phyloP scores from a whole-genome alignment of 2,113 vertebrate species.

The Siniperca chuatsi region DNA sequence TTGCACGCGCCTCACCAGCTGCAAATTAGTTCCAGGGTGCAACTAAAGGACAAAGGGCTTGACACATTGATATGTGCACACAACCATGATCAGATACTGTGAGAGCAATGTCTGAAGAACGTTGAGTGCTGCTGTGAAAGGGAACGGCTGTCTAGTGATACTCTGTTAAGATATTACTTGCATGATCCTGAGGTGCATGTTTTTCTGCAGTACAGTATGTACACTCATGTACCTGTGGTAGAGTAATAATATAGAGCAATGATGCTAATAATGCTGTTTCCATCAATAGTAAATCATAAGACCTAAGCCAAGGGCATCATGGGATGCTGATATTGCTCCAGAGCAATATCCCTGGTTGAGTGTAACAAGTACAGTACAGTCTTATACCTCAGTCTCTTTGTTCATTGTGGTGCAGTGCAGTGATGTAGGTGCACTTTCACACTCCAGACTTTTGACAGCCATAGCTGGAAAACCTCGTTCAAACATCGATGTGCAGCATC shows the following conservation, averaged over 20 bases:
- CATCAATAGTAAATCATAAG: conserved; percentile 48
- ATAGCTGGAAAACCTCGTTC: conserved; percentile 54
- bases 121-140: conserved; percentile 34
- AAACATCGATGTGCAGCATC: conserved; percentile 53
- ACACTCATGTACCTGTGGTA: not conserved
- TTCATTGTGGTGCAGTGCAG: conserved; percentile 46
- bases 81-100: conserved; percentile 56
- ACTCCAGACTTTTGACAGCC: conserved; percentile 59
- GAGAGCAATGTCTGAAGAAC: conserved; percentile 21
- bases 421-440: conserved; percentile 56
- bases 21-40: conserved; percentile 75
- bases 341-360: conserved; percentile 16
- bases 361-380: conserved; percentile 7
- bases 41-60: conserved; percentile 74
- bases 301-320: conserved; percentile 16
- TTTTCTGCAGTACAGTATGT: conserved; percentile 7
- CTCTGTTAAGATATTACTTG: conserved; percentile 34
- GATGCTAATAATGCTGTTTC: conserved; percentile 37
- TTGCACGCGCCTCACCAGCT: conserved; percentile 51
- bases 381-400: conserved; percentile 69
- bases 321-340: conserved; percentile 28
- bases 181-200: conserved; percentile 34
- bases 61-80: conserved; percentile 71
- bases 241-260: conserved; percentile 34
- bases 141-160: conserved; percentile 21